Percentiles rank a stretch among this genome's conserved stretches.
Conservation (phyloP, 2,888 invertebrate species). For the Cactoblastis cactorum region DNA sequence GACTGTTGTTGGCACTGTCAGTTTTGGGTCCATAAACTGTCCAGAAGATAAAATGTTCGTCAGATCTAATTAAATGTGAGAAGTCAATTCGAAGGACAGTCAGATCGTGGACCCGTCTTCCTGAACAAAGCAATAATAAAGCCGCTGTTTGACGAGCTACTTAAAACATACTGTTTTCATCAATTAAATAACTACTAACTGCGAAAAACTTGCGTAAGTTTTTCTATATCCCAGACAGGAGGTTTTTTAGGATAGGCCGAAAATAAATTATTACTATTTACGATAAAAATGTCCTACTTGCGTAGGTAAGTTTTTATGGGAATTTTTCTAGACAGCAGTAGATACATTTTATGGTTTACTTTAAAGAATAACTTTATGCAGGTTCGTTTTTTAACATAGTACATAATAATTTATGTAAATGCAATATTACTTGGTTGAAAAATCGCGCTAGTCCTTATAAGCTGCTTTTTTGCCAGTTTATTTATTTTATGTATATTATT, state of each 20-base stretch:
- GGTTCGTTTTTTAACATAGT: too few relatives aligned
- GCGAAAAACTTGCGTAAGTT: too few relatives aligned
- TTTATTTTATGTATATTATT: too few relatives aligned
- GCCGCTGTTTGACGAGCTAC: not conserved
- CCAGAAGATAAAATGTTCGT: not conserved
- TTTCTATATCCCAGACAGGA: too few relatives aligned
- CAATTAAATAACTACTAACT: not conserved
- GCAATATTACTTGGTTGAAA: too few relatives aligned
- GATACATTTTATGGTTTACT: too few relatives aligned
- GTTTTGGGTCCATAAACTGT: not conserved
- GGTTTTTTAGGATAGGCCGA: not conserved
- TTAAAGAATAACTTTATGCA: too few relatives aligned
- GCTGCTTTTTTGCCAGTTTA: too few relatives aligned
- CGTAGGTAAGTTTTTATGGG: conserved; percentile 12
- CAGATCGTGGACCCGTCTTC: not conserved
- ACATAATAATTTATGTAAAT: too few relatives aligned
- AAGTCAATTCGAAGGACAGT: not conserved
- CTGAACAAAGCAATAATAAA: not conserved
- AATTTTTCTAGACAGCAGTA: too few relatives aligned
- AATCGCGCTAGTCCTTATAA: too few relatives aligned
- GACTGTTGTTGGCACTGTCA: too few relatives aligned
- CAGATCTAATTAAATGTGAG: not conserved
- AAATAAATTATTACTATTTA: conserved; percentile 1
- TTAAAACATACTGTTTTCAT: not conserved
- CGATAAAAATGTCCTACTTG: conserved; percentile 1